phyloP scores from a whole-genome alignment of 2,113 vertebrate species.

The Psettodes erumei region DNA sequence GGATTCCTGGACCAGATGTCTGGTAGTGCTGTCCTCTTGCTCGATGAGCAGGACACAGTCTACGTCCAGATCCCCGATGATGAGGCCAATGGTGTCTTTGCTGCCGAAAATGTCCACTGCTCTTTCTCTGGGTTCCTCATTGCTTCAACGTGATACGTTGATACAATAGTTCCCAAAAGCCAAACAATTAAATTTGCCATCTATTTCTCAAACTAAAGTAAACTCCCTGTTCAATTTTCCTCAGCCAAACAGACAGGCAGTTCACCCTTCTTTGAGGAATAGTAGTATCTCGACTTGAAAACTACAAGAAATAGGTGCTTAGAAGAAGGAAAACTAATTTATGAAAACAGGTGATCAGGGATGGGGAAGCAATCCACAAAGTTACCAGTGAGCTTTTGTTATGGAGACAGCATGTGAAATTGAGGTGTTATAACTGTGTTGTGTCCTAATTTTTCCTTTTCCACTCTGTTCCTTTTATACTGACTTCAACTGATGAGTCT shows the following conservation, averaged over 20 bases:
- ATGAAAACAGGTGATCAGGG: conserved; percentile 83
- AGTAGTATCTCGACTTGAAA: conserved; percentile 83
- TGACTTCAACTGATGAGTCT: conserved; percentile 75
- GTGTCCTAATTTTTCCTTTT: conserved; percentile 74
- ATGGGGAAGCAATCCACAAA: conserved; percentile 78
- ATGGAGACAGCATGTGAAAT: conserved; percentile 81
- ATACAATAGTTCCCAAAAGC: conserved; percentile 60
- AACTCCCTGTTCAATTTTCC: conserved; percentile 73
- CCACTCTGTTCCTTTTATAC: conserved; percentile 73
- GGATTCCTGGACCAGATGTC: conserved; percentile 98
- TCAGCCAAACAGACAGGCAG: conserved; percentile 74
- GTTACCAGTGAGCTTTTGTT: conserved; percentile 75
- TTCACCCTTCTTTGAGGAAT: conserved; percentile 80
- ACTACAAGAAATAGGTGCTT: conserved; percentile 81
- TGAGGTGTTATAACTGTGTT: conserved; percentile 77
- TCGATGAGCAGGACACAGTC: conserved; percentile 95
- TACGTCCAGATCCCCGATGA: conserved; percentile 94
- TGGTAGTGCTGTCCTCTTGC: conserved; percentile 90
- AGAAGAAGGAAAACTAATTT: conserved; percentile 84
- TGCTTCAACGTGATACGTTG: conserved; percentile 88
- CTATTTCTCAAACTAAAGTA: conserved; percentile 81
- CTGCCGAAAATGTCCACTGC: conserved; percentile 95
- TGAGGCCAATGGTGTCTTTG: conserved; percentile 94
- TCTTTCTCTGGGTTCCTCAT: conserved; percentile 98
- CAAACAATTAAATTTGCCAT: conserved; percentile 76